Percentiles rank a stretch among this genome's conserved stretches.
Conservation (phyloP, 2,113 vertebrate species). For the Elaphurus davidianus region DNA sequence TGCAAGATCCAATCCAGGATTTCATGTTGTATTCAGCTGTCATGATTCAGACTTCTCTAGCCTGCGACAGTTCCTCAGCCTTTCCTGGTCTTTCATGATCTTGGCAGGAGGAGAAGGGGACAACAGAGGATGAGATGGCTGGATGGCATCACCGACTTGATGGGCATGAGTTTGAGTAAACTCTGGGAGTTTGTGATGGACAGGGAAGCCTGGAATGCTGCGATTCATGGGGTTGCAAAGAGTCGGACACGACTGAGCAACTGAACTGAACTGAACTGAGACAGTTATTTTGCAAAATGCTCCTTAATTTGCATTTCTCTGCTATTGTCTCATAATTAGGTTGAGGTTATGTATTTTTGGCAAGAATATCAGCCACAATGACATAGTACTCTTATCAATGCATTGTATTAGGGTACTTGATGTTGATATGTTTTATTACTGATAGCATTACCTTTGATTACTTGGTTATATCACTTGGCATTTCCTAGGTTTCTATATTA, state of each 20-base stretch:
- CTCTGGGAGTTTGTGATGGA: no score
- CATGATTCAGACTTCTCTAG: background rate
- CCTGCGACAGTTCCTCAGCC: background rate
- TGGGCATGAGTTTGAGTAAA: no score
- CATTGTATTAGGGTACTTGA: background rate
- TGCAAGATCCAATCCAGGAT: background rate
- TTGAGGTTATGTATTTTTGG: background rate
- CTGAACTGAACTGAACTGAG: no score
- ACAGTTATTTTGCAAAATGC: background rate
- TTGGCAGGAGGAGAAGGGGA: background rate
- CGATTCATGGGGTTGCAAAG: no score
- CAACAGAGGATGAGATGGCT: no score
- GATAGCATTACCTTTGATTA: background rate
- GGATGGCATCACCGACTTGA: no score
- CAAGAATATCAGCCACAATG: background rate
- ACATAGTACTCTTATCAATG: background rate
- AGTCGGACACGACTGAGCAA: no score
- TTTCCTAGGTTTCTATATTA: background rate
- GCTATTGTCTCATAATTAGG: background rate
- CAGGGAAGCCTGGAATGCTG: no score
- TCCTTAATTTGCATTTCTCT: background rate
- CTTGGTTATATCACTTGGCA: background rate
- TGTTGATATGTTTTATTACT: background rate
- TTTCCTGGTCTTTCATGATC: background rate
- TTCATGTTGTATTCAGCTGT: background rate